Base-by-base conservation (phyloP, 2,797 vertebrate genomes). In the Benthosema pterotum region DNA sequence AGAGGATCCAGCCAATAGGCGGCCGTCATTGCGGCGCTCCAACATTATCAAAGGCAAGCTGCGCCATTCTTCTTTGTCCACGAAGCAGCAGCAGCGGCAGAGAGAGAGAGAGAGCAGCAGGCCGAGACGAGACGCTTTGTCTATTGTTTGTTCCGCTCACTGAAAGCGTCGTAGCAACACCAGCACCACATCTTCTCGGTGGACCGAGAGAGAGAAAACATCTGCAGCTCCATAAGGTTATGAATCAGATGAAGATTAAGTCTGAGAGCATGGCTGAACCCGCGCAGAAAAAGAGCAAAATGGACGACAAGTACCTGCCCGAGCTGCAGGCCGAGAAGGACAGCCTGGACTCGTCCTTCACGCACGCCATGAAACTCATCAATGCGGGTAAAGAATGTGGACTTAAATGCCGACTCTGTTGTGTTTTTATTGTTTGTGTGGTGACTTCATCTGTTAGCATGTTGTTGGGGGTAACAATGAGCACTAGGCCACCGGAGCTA, bases 271-370 rank as follows among this genome's bases (percentile, higher is more conserved):
- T 66, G 42, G 2, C 73, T 55, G 78, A 71, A 17, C 68, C 66
- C 1, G 63, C 57, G 11, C 63, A 74, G 60, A 79, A 78, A 67
- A 83, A 86, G 75, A 63, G 43, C 74, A 95, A 94, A 83, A 95
- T 96, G 95, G 96, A 94, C 17, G 96, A 97, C 84, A 99, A 98
- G 63, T 98, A 98, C 60, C 89, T 99, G 22, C 97, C 97, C 1
- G 96, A 99, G 90, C 94, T 99, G 43, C 91, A 96, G 88, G 97
- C 97, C 0, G 97, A 99, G 65, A 99, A 97, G 81, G 97, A 99
- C 88, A 98, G 96, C 43, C 79, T 99, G 77, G 97, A 99, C 82
- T 93, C 96, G 4, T 98, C 96, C 8, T 98, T 99, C 85, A 98
- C 96, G 0, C 97, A 99, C 75, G 96, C 97, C 32, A 97, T 96